Conservation (phyloP, 2,113 vertebrate species). For the Copsychus sechellarum region DNA sequence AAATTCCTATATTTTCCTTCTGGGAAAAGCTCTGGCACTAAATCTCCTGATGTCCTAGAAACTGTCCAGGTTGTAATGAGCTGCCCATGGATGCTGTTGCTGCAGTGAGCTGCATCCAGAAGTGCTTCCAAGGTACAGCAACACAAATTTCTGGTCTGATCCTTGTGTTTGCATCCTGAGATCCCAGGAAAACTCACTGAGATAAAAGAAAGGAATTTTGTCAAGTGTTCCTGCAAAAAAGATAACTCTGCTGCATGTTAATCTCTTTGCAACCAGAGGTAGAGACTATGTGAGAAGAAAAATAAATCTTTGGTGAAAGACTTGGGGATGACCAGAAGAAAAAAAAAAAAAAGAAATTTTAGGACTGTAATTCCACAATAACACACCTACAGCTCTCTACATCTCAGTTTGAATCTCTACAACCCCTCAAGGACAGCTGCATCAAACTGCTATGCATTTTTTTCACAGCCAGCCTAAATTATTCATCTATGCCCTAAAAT, state of each 20-base stretch:
- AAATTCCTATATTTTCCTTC: neutral
- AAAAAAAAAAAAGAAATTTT: neutral
- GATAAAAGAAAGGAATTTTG: neutral
- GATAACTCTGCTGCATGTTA: neutral
- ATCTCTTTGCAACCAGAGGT: conserved; percentile 29
- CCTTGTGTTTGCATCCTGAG: accelerated
- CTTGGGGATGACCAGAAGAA: neutral
- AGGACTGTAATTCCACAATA: neutral
- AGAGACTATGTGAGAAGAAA: neutral
- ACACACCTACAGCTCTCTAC: neutral
- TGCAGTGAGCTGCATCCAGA: neutral
- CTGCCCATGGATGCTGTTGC: neutral
- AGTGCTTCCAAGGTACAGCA: neutral
- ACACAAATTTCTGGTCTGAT: neutral
- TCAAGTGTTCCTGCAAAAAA: neutral
- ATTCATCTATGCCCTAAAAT: neutral
- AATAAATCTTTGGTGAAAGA: conserved; percentile 17
- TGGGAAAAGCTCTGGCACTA: neutral
- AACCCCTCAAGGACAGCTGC: neutral
- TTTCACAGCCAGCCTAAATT: neutral
- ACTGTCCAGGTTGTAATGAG: neutral
- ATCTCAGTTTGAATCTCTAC: neutral
- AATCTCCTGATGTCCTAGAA: neutral
- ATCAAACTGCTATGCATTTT: neutral
- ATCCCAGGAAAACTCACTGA: neutral